Evolutionary conservation across 2,888 invertebrate species (phyloP), one percentile per base, ranked within the genome.

Genomic region (Cantharis flavilabris): DNA sequence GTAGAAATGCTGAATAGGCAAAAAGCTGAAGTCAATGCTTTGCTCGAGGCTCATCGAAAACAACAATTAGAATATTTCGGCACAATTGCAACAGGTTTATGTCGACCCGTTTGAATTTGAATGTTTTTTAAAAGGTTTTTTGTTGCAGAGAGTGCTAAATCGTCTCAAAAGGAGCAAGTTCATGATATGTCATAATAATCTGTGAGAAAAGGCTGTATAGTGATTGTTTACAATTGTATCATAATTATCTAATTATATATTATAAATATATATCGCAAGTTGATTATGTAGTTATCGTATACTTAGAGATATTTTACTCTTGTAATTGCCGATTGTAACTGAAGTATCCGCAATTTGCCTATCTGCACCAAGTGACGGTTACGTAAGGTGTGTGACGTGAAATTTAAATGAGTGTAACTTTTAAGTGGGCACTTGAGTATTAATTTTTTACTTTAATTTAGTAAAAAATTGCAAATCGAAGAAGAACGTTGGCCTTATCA

Each of bases 1-100:
- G 88, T 88, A 82, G 88, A 88, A 81, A 88, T 89, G 88, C 82
- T 89, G 80, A 88, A 89, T 80, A 84, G 90, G 82, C 91, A 91
- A 83, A 90, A 90, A 84, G 87, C 89, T 81, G 91, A 91, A 84
- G 83, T 90, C 79, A 90, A 91, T 82, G 90, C 90, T 78, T 84
- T 91, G 81, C 87, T 89, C 85, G 89, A 89, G 82, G 88, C 88
- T n/a, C 89, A 90, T 80, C 85, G 88, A 76, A 89, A 89, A 79
- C 91, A 91, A 83, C 89, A 88, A 82, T 83, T 88, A 80, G 89
- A 89, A 82, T 89, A 88, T 82, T 88, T 89, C 86, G 87, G 87
- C 82, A 86, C 80, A 67, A 80, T 83, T 63, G 80, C 82, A 76
- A 82, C 80, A 80, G 77, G 72, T 75, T 71, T 63, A 65, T 13